These are phyloP conservation scores for Venustaconcha ellipsiformis DNA, from an alignment of 1,140 invertebrate genomes.

Conservation along the genomic window DNA sequence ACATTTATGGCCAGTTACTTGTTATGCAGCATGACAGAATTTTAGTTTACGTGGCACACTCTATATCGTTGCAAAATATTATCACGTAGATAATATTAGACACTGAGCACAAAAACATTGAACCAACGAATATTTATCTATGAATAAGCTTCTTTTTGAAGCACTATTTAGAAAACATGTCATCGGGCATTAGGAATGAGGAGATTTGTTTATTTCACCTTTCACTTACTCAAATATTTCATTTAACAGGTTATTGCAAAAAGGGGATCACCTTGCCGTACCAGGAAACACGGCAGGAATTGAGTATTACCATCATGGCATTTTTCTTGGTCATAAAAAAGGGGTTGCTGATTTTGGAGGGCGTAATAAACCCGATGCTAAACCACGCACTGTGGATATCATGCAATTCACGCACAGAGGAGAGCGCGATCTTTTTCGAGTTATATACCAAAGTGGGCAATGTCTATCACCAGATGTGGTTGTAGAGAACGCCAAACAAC, in stretches of 20 bases:
- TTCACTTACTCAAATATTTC: too few relatives aligned
- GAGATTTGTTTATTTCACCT: too few relatives aligned
- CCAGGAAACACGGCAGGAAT: neutral
- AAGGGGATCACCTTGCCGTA: constrained; percentile 6
- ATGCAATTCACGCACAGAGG: constrained; percentile 11
- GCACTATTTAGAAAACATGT: too few relatives aligned
- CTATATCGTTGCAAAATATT: too few relatives aligned
- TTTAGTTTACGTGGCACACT: too few relatives aligned
- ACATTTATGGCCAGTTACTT: too few relatives aligned
- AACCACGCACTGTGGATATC: constrained; percentile 5
- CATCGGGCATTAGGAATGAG: too few relatives aligned
- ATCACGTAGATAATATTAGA: too few relatives aligned
- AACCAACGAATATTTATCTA: too few relatives aligned
- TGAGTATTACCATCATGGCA: neutral
- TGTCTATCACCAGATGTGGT: constrained; percentile 2
- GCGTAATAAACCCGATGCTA: neutral
- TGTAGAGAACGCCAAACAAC: constrained; percentile 1
- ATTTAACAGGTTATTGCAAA: neutral
- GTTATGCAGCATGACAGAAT: too few relatives aligned
- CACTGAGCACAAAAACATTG: too few relatives aligned
- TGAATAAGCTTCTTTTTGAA: too few relatives aligned
- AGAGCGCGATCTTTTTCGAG: constrained; percentile 1
- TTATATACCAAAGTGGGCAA: neutral
- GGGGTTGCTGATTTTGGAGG: constrained; percentile 4
- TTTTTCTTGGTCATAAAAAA: neutral